A percentile compares a stretch with the other conserved stretches of the same genome.
These are phyloP conservation scores for Neocrepidodera transversa DNA, from an alignment of 2,888 invertebrate genomes.

Conservation along the genomic window DNA sequence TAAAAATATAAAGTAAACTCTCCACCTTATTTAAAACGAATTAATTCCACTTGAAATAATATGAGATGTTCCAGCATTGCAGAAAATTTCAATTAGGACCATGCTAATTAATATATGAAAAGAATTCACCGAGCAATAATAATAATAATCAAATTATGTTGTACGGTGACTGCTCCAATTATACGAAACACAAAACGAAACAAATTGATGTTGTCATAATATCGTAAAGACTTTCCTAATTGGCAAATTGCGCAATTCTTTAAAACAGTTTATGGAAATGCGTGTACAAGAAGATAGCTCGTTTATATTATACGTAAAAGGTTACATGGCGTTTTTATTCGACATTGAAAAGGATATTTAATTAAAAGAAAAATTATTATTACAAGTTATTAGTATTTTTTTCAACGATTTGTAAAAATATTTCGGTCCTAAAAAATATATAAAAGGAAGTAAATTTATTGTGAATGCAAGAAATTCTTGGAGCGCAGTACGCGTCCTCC, in stretches of 20 bases:
- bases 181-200: conserved; percentile 29
- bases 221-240: conserved; percentile 28
- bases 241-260: conserved; percentile 29
- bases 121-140: conserved; percentile 18
- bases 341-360: not conserved
- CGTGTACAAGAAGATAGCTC: not conserved
- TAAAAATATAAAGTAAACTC: not conserved
- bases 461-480: too few relatives aligned
- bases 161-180: conserved; percentile 23
- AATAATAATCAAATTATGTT: conserved; percentile 30
- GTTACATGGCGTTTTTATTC: conserved; percentile 9
- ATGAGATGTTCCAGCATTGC: conserved; percentile 15
- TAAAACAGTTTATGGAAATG: conserved; percentile 6
- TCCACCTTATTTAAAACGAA: conserved; percentile 15
- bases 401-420: too few relatives aligned
- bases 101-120: conserved; percentile 35
- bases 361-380: too few relatives aligned
- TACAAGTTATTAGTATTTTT: too few relatives aligned
- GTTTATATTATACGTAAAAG: not conserved
- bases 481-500: too few relatives aligned
- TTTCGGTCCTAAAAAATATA: too few relatives aligned
- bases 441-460: too few relatives aligned
- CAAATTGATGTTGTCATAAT: conserved; percentile 29
- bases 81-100: conserved; percentile 28
- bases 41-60: conserved; percentile 23